Conservation (phyloP, 2,888 invertebrate genomes). For the Loripinus fragilis region DNA sequence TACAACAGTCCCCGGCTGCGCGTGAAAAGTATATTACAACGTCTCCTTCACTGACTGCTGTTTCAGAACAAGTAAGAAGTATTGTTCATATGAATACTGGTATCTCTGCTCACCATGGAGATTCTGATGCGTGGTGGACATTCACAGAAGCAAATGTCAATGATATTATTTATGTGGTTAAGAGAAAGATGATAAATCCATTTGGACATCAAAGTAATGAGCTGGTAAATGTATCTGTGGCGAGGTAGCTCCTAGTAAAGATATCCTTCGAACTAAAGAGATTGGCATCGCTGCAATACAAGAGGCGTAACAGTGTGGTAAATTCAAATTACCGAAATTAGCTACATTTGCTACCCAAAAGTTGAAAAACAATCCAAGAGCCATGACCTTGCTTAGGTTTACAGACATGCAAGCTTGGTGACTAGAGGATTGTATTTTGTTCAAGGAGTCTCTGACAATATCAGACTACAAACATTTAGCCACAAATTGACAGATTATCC, state of each 20-base stretch:
- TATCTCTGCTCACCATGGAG: background rate
- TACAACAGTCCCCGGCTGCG: background rate
- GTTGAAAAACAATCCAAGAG: background rate
- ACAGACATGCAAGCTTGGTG: background rate
- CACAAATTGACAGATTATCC: background rate
- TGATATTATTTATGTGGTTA: background rate
- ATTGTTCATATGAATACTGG: background rate
- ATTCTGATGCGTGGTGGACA: background rate
- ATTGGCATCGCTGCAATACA: background rate
- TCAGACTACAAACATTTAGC: background rate
- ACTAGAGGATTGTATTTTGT: background rate
- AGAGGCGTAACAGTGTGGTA: too few relatives aligned
- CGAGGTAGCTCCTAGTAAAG: background rate
- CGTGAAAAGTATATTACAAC: background rate
- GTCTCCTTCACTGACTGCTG: background rate
- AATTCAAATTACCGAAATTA: too few relatives aligned
- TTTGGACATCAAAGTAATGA: background rate
- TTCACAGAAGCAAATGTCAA: background rate
- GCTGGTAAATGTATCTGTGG: background rate
- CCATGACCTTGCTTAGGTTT: too few relatives aligned
- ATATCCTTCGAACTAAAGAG: background rate
- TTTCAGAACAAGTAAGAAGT: background rate
- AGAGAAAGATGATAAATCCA: background rate
- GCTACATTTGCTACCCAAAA: background rate
- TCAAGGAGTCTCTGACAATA: background rate